A percentile compares a stretch with the other conserved stretches of the same genome.
These are phyloP conservation scores for Harpegnathos saltator DNA, from an alignment of 1,140 invertebrate genomes.

Conservation along the genomic window DNA sequence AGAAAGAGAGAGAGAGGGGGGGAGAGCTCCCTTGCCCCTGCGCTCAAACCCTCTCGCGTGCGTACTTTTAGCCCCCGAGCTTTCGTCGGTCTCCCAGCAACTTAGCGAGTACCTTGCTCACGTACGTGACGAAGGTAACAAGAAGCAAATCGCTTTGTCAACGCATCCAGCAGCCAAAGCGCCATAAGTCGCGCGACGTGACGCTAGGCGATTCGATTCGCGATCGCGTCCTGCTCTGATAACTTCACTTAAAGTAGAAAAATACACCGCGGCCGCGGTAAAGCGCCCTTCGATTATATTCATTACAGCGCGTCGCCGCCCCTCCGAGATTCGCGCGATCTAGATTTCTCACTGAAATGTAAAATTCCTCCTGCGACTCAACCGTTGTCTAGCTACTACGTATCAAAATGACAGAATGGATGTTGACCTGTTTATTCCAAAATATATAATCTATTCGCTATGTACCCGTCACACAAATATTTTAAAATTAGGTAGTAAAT, in stretches of 20 bases:
- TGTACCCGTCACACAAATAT: no score
- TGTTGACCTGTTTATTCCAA: no score
- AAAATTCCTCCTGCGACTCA: no score
- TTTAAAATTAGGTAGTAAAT: no score
- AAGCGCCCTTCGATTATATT: neutral
- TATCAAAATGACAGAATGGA: no score
- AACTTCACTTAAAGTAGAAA: slow-evolving; percentile 70
- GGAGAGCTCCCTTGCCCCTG: no score
- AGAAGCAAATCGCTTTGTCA: slow-evolving; percentile 75
- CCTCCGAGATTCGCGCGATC: no score
- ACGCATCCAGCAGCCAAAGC: slow-evolving; percentile 65
- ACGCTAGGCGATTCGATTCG: slow-evolving; percentile 66
- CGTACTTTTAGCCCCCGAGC: slow-evolving; percentile 40
- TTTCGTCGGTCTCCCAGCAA: slow-evolving; percentile 56
- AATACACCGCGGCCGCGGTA: slow-evolving; percentile 8
- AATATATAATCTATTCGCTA: no score
- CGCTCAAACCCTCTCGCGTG: neutral
- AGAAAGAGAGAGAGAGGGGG: no score
- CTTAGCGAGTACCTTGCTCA: slow-evolving; percentile 59
- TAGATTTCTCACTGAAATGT: no score
- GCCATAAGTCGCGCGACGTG: slow-evolving; percentile 62
- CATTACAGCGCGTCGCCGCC: neutral
- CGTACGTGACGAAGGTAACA: slow-evolving; percentile 73
- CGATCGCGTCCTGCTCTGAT: slow-evolving; percentile 56
- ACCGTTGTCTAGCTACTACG: no score